Percentiles rank a stretch among this genome's conserved stretches.
Evolutionary conservation across 2,797 vertebrate species (phyloP).

Genomic region (Arrhamphus sclerolepis): DNA sequence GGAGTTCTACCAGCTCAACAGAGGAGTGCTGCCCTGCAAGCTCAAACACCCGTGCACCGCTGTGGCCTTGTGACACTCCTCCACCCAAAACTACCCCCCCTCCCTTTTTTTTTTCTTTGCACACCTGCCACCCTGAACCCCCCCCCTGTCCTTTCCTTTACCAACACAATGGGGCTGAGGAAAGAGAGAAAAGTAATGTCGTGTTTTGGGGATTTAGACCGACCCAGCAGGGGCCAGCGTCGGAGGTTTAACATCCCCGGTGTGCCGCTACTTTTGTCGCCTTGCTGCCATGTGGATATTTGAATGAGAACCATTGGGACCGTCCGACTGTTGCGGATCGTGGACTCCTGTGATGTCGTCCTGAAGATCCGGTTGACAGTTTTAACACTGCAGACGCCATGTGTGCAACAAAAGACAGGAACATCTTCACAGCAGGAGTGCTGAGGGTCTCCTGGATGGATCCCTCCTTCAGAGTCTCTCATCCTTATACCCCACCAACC

Average conservation of each 20-base stretch:
- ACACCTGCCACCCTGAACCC: constrained; percentile 52
- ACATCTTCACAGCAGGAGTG: constrained; percentile 33
- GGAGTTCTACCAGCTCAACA: constrained; percentile 99
- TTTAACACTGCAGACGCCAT: constrained; percentile 32
- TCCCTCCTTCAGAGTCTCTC: constrained; percentile 26
- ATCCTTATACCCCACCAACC: neutral
- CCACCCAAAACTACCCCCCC: constrained; percentile 16
- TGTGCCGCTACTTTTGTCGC: constrained; percentile 30
- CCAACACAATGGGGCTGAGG: constrained; percentile 43
- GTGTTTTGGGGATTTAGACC: constrained; percentile 35
- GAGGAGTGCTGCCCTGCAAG: constrained; percentile 96
- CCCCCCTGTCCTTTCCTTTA: constrained; percentile 30
- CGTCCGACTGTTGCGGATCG: constrained; percentile 15
- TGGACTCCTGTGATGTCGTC: constrained; percentile 22
- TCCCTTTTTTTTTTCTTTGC: too few relatives aligned
- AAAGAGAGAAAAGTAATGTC: constrained; percentile 43
- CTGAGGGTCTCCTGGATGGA: constrained; percentile 33
- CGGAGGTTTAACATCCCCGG: neutral
- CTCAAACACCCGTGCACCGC: constrained; percentile 98
- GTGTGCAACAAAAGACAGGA: constrained; percentile 28
- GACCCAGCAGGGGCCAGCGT: constrained; percentile 20
- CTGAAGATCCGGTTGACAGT: constrained; percentile 25
- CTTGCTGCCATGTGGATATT: constrained; percentile 49
- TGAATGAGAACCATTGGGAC: constrained; percentile 1
- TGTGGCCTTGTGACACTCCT: constrained; percentile 93